Evolutionary conservation across 2,797 vertebrate species (phyloP).

Genomic region (Siniperca scherzeri): DNA sequence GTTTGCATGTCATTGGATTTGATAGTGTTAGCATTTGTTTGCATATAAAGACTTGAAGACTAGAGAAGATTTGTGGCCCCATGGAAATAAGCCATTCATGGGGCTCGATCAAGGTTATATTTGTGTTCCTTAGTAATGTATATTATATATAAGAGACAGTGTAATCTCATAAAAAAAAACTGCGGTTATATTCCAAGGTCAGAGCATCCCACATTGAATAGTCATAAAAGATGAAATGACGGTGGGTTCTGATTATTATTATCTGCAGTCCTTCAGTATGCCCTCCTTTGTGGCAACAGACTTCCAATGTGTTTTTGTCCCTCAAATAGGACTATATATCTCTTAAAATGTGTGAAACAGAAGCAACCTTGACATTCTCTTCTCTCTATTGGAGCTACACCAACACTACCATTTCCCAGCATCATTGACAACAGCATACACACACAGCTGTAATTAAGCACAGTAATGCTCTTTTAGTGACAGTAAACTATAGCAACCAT

Average conservation of each 20-base stretch:
- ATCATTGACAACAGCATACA: slow-evolving; percentile 48
- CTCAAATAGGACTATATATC: slow-evolving; percentile 37
- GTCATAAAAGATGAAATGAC: slow-evolving; percentile 64
- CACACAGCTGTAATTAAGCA: slow-evolving; percentile 67
- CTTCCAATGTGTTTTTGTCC: slow-evolving; percentile 41
- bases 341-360: slow-evolving; percentile 31
- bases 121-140: neutral
- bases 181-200: slow-evolving; percentile 57
- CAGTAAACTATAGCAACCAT: slow-evolving; percentile 64
- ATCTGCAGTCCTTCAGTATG: slow-evolving; percentile 51
- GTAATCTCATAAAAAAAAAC: slow-evolving; percentile 16
- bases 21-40: neutral
- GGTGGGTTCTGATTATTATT: slow-evolving; percentile 54
- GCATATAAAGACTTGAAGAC: neutral
- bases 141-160: neutral
- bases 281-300: slow-evolving; percentile 42
- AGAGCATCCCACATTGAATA: slow-evolving; percentile 42
- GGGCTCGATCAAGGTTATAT: slow-evolving; percentile 25
- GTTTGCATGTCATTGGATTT: neutral
- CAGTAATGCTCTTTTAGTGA: slow-evolving; percentile 70
- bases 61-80: too few species aligned
- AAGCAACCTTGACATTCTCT: slow-evolving; percentile 33
- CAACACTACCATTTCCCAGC: slow-evolving; percentile 9
- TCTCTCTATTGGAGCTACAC: slow-evolving; percentile 3
- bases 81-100: neutral